These are phyloP conservation scores for Colaptes auratus DNA, from an alignment of 2,113 vertebrate species.

Conservation along the genomic window DNA sequence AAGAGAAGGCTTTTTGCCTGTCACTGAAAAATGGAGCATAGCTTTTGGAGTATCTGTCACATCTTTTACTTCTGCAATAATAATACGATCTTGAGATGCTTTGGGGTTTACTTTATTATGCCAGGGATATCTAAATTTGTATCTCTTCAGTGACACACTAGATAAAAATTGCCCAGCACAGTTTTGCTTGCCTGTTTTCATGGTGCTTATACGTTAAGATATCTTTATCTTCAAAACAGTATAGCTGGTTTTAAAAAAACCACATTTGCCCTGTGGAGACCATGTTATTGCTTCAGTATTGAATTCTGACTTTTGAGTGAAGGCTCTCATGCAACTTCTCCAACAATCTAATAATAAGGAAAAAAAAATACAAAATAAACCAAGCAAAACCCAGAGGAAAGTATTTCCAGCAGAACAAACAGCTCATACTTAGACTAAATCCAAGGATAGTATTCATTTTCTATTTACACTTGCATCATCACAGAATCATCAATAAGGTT, in stretches of 20 bases:
- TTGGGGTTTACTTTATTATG: constrained; percentile 33
- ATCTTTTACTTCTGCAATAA: not conserved
- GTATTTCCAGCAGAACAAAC: not conserved
- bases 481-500: too few relatives aligned
- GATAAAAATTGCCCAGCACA: not conserved
- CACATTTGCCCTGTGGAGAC: not conserved
- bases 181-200: not conserved
- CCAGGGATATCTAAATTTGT: constrained; percentile 46
- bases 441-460: not conserved
- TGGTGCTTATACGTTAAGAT: not conserved
- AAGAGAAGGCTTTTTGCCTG: not conserved
- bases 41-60: not conserved
- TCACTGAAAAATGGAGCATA: not conserved
- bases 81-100: not conserved
- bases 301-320: not conserved
- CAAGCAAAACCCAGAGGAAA: not conserved
- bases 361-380: too few relatives aligned
- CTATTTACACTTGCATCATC: not conserved
- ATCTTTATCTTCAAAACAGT: not conserved
- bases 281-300: not conserved
- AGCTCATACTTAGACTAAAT: not conserved
- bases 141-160: constrained; percentile 17
- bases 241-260: not conserved
- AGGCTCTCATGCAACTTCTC: not conserved
- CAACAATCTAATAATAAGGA: not conserved